Percentiles rank a stretch among this genome's conserved stretches.
Conservation (phyloP, 92 coral and sea anemone genomes). For the Pocillopora grandis region DNA sequence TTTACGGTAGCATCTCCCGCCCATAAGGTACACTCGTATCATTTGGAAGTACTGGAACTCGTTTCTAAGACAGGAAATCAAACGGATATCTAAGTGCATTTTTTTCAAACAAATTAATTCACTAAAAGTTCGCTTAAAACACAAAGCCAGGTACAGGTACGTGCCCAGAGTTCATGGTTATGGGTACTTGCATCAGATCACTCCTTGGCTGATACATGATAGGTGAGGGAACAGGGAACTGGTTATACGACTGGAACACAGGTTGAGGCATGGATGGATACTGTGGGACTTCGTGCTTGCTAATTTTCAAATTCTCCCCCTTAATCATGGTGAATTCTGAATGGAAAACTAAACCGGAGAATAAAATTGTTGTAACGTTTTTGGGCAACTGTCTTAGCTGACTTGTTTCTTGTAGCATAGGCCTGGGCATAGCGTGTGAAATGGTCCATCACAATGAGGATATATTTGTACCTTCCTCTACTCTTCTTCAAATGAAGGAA, state of each 20-base stretch:
- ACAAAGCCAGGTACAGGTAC: conserved; percentile 10
- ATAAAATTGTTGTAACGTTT: conserved; percentile 50
- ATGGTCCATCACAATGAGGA: conserved; percentile 49
- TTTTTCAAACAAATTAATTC: neutral
- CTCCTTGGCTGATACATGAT: conserved; percentile 5
- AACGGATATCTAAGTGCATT: conserved; percentile 4
- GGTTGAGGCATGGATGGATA: neutral
- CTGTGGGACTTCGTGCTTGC: conserved; percentile 47
- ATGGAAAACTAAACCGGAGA: conserved; percentile 54
- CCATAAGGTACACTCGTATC: conserved; percentile 9
- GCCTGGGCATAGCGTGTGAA: conserved; percentile 46
- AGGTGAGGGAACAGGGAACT: conserved; percentile 6
- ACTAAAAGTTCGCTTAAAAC: neutral
- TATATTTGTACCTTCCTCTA: conserved; percentile 39
- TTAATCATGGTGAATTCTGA: conserved; percentile 46
- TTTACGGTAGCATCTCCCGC: neutral
- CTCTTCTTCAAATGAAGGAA: conserved; percentile 47
- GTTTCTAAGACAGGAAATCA: neutral
- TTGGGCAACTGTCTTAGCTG: conserved; percentile 50
- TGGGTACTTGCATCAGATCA: neutral
- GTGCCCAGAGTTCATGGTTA: conserved; percentile 9
- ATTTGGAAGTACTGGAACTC: neutral
- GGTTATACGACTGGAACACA: conserved; percentile 12
- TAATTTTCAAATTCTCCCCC: conserved; percentile 56
- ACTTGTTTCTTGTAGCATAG: conserved; percentile 51